Conservation (phyloP, 2,888 invertebrate genomes). For the Euspilapteryx auroguttella region DNA sequence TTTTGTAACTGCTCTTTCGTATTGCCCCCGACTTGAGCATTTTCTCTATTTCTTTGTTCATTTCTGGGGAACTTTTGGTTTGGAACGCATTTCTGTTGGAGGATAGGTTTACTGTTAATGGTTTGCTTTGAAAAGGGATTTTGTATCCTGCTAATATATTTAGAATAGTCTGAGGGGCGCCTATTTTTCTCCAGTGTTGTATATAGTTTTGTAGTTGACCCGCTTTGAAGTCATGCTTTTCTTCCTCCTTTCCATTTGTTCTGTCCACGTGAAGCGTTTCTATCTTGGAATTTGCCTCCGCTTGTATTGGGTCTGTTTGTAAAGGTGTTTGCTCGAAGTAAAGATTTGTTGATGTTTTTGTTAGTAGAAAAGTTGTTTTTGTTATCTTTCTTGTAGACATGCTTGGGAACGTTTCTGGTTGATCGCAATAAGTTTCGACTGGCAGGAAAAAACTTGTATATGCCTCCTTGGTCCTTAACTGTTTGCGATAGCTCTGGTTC, state of each 20-base stretch:
- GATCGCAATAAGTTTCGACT: neutral
- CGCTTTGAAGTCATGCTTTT: conserved; percentile 2
- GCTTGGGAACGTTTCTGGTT: neutral
- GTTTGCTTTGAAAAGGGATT: conserved; percentile 6
- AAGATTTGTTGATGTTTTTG: too few relatives aligned
- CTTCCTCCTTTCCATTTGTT: neutral
- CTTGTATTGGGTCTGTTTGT: too few relatives aligned
- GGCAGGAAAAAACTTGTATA: too few relatives aligned
- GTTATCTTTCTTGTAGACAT: neutral
- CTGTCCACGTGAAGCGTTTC: too few relatives aligned
- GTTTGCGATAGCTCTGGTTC: too few relatives aligned
- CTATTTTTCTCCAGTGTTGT: conserved; percentile 3
- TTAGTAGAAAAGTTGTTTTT: too few relatives aligned
- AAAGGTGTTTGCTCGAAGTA: neutral
- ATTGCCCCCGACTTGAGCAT: neutral
- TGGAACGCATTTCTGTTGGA: neutral
- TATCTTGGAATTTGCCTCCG: too few relatives aligned
- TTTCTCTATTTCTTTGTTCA: neutral
- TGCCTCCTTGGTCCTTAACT: too few relatives aligned
- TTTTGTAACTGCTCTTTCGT: neutral
- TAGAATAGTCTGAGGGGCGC: conserved; percentile 3
- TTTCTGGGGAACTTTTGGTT: neutral
- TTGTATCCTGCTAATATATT: conserved; percentile 7
- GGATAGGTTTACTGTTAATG: neutral
- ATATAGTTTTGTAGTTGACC: neutral